A percentile compares a stretch with the other conserved stretches of the same genome.
phyloP scores from a whole-genome alignment of 23 tunicate species.

The Aplidium turbinatum region DNA sequence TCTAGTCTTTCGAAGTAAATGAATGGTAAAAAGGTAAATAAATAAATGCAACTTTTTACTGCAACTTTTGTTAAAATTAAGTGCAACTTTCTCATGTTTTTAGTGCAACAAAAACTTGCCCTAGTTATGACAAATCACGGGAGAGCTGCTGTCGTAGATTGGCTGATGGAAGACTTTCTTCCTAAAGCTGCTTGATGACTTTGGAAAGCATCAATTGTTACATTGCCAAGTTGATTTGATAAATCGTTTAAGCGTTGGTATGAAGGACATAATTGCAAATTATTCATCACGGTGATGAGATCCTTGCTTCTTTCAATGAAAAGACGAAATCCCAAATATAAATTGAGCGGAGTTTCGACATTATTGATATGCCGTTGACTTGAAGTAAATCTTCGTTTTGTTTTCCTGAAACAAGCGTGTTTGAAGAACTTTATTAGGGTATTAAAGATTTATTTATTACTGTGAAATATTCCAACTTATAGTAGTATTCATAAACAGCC shows the following conservation, averaged over 20 bases:
- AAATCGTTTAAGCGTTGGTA: neutral
- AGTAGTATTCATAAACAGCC: too few species aligned
- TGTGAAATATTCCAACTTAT: too few species aligned
- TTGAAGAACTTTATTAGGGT: too few species aligned
- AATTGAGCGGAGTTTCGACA: neutral
- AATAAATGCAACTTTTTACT: too few species aligned
- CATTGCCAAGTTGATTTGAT: slow-evolving; percentile 1
- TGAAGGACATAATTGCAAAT: slow-evolving; percentile 3
- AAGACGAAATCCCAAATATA: slow-evolving; percentile 1
- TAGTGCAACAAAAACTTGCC: too few species aligned
- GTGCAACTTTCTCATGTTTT: too few species aligned
- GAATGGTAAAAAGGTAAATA: too few species aligned
- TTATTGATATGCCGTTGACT: neutral
- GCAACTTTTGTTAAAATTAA: too few species aligned
- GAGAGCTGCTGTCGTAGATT: slow-evolving; percentile 2
- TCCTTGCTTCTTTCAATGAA: slow-evolving; percentile 4
- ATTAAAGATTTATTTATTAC: too few species aligned
- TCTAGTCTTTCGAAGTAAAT: too few species aligned
- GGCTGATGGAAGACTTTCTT: neutral
- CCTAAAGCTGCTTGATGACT: slow-evolving; percentile 1
- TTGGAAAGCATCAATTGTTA: neutral
- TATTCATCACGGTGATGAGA: neutral
- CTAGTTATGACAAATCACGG: neutral
- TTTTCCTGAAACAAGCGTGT: too few species aligned
- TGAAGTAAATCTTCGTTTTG: too few species aligned